Base-by-base conservation (phyloP, 2,113 vertebrate species). In the Hypanus sabinus region DNA sequence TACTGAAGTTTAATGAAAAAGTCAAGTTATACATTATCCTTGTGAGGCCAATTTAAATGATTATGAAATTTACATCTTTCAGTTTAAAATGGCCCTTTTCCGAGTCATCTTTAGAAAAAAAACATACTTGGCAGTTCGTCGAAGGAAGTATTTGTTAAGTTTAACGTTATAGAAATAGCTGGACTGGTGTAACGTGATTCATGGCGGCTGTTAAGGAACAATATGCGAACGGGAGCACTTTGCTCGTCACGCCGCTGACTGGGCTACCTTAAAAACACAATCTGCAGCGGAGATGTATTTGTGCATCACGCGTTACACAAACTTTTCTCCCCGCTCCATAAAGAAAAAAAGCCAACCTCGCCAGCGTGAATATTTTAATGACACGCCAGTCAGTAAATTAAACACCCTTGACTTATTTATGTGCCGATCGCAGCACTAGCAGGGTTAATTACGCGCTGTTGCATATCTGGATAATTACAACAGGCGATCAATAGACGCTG, bases 401-500 rank as follows among this genome's bases (percentile, higher is more conserved):
- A 90, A 90, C 60, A 65, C 85, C 85, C 60, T 65, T 90, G 85
- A 65, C 60, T 90, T 90, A 68, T 90, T 90, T 90, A 65, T 65
- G 85, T 27, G 46, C 30, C 57, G 60, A 33, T 36, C 85, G 60
- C 85, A 90, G 85, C 85, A 65, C 85, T 20, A 62, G 85, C 85
- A 68, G 85, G 85, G 85, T 90, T 90, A 90, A 90, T 90, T 90
- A 90, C 85, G 85, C 85, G 85, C 60, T 65, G 85, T 90, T 90
- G 60, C 85, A 65, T 90, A 65, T n/a, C 57, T 65, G 85, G 85
- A 90, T 90, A 90, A 90, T 90, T 90, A 90, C 85, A 90, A 90
- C 60, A 90, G 85, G 60, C 85, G 85, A 90, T 90, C 85, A 65
- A 90, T 90, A 90, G 85, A 90, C 85, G 85, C 85, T 90, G 85